A percentile compares a stretch with the other conserved stretches of the same genome.
Evolutionary conservation across 2,113 vertebrate genomes (phyloP).

Genomic region (Alethe castanea): DNA sequence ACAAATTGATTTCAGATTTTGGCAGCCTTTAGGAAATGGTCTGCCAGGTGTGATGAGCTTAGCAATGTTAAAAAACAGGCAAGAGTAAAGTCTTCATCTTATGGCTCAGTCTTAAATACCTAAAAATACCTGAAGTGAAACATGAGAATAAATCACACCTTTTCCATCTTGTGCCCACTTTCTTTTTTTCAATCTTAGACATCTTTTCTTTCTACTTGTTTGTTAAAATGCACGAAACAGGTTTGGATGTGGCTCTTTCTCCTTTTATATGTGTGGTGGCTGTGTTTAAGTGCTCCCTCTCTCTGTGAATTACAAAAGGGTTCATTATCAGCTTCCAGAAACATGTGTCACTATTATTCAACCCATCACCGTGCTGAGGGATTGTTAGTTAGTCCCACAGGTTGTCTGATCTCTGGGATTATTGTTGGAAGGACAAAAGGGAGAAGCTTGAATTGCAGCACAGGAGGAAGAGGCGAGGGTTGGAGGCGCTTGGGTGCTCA

Average conservation of each 20-base stretch:
- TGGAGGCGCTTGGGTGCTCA: fast-evolving
- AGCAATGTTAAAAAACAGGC: conserved; percentile 14
- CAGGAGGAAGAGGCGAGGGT: not conserved
- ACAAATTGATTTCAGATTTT: conserved; percentile 60
- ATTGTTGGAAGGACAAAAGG: not conserved
- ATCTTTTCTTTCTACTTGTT: not conserved
- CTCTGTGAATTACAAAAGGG: not conserved
- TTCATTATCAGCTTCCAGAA: not conserved
- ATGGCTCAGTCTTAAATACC: not conserved
- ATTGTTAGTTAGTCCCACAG: not conserved
- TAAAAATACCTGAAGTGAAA: not conserved
- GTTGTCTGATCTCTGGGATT: not conserved
- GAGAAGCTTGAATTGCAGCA: not conserved
- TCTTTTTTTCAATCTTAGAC: not conserved
- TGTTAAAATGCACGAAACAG: fast-evolving
- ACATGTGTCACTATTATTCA: not conserved
- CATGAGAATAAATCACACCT: not conserved
- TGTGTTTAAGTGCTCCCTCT: not conserved
- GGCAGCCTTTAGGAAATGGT: conserved; percentile 14
- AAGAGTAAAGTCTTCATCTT: not conserved
- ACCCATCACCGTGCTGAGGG: not conserved
- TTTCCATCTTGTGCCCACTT: not conserved
- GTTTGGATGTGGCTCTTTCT: not conserved
- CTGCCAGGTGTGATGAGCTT: conserved; percentile 32
- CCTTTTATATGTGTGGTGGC: not conserved